Evolutionary conservation across 2,888 invertebrate genomes (phyloP), one percentile per base, ranked within the genome.

Genomic region (Osedax fenrisi): DNA sequence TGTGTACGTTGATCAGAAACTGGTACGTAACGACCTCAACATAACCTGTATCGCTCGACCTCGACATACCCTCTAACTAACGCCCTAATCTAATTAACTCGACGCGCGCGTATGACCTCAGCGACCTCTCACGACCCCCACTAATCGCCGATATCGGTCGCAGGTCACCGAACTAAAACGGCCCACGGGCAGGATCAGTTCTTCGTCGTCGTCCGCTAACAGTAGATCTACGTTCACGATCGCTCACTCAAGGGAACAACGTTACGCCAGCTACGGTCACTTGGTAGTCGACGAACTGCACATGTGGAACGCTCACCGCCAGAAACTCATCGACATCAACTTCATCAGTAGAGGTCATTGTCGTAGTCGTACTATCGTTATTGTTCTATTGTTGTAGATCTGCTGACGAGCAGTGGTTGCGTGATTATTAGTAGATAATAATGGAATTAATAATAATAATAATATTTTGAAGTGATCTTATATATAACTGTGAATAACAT

Each of bases 1-100:
- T 10, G 76, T 84, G 76, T 83, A 78, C 75, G 75, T 81, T 1
- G 78, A 84, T 77, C 79, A 79, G 22, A 76, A 78, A 22, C 68
- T 79, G 26, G 80, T 79, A 3, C 77, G 78, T 10, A 67, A 70
- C 56, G 71, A 62, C 17, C 26, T 26, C 13, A 68, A 5, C 2
- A 5, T 26, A 17, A 26, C 25, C 26, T 26, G 22, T 2, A 5
- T 64, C 23, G 10, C 41, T 41, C 17, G 10, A 5, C 41, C 41
- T 41, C 41, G 10, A 41, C 17, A 41, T 41, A 5, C 41, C 41
- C 41, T 41, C 41, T n/a, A n/a, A n/a, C n/a, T n/a, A n/a, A n/a
- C n/a, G n/a, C n/a, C n/a, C n/a, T n/a, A n/a, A n/a, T n/a, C n/a
- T n/a, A n/a, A n/a, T n/a, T n/a, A n/a, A n/a, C n/a, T n/a, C n/a